Evolutionary conservation across 1,140 invertebrate genomes (phyloP), one percentile per base, ranked within the genome.

Genomic region (Spodoptera frugiperda): DNA sequence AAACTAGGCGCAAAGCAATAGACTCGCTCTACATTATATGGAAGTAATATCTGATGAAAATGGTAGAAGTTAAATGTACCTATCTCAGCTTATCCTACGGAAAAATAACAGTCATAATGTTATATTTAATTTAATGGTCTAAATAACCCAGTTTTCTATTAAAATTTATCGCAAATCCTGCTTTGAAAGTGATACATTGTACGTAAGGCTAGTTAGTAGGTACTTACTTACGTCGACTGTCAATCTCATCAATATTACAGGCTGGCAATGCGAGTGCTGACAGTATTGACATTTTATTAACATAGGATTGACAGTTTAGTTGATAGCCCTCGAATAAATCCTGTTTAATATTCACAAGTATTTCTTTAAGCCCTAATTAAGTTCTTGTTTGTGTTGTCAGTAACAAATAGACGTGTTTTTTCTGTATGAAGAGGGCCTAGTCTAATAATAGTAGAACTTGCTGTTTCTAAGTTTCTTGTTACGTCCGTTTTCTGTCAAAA

Each of bases 251-350:
- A 61, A 73, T 73, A 73, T 72, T 72, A 55, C 57, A 46, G 15
- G 15, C 39, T 72, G 70, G 51, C 57, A 44, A 65, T 49, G 21
- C 44, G 44, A 61, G 71, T 59, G 71, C 71, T 73, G 71, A 73
- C 70, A 73, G 2, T 12, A 21, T 21, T 73, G 71, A 73, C 71
- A 59, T 48, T 55, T 61, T 61, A 73, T 73, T 73, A 73, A 73
- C 71, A 73, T 73, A 73, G 71, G 46, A 19, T 11, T 73, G 71
- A 73, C 71, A 73, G 71, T 59, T 55, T 73, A 61, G 71, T 73
- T 55, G 61, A 73, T 73, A 73, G 55, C 54, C 53, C 70, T 63
- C 44, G 30, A 63, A 33, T 59, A 73, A 46, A 21, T 46, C 61
- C 19, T 48, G 10, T 61, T 61, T 73, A 73, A 73, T 73, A 73